Conservation (phyloP, 2,797 vertebrate genomes). For the Megalops cyprinoides region DNA sequence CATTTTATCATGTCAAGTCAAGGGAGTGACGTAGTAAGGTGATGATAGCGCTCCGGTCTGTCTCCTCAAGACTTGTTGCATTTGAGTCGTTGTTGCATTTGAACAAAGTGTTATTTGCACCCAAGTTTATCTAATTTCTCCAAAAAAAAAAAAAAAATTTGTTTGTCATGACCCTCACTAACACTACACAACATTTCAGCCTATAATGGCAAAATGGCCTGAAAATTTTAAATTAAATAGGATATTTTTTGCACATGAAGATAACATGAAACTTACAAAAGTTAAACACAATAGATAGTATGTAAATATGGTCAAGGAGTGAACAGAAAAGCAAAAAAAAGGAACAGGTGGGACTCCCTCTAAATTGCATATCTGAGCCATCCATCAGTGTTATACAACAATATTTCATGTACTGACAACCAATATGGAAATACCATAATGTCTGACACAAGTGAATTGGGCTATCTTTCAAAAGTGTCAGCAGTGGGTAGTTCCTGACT, state of each 20-base stretch:
- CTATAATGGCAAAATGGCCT: neutral
- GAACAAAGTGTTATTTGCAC: neutral
- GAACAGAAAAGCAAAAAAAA: neutral
- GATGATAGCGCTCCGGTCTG: neutral
- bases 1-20: neutral
- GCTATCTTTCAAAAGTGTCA: neutral
- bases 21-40: no score
- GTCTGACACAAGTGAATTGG: slow-evolving; percentile 10
- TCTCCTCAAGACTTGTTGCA: neutral
- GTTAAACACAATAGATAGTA: neutral
- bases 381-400: neutral
- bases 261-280: neutral
- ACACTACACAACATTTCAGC: neutral
- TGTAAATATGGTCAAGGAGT: neutral
- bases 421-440: neutral
- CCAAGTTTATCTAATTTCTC: neutral
- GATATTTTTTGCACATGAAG: no score
- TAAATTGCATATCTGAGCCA: neutral
- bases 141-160: neutral
- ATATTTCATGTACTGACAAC: neutral
- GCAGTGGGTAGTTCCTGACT: neutral
- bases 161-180: neutral
- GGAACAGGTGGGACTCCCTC: neutral
- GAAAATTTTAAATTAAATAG: no score
- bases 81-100: neutral